Evolutionary conservation across 2,888 invertebrate genomes (phyloP).

Genomic region (Panzeria rudis): DNA sequence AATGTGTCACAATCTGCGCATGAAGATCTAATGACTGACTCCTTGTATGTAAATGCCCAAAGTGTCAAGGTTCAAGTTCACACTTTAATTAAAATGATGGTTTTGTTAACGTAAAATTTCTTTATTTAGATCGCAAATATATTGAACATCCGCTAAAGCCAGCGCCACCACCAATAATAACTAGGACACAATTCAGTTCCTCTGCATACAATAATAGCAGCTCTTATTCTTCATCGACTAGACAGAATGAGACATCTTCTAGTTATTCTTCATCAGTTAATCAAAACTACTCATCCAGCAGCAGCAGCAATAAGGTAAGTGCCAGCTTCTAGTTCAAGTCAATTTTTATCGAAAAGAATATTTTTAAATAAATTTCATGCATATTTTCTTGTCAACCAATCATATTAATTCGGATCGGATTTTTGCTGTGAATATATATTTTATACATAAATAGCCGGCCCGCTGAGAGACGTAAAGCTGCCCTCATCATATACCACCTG

Average conservation of each 20-base stretch:
- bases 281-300: slow-evolving; percentile 75
- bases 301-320: slow-evolving; percentile 76
- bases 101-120: not conserved
- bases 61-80: not conserved
- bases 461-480: too few species aligned
- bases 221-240: slow-evolving; percentile 62
- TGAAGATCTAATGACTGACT: not conserved
- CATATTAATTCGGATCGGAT: too few species aligned
- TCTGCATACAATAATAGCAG: slow-evolving; percentile 61
- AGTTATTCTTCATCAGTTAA: slow-evolving; percentile 44
- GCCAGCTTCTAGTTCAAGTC: too few species aligned
- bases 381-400: too few species aligned
- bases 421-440: too few species aligned
- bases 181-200: slow-evolving; percentile 85
- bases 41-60: not conserved
- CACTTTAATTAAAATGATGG: not conserved
- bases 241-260: slow-evolving; percentile 57
- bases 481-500: too few species aligned
- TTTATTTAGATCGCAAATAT: slow-evolving; percentile 88
- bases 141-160: slow-evolving; percentile 92
- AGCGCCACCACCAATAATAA: slow-evolving; percentile 88
- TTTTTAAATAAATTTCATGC: not conserved
- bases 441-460: too few species aligned
- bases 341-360: too few species aligned
- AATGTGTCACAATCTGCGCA: not conserved